Conservation (phyloP, 2,113 vertebrate genomes). For the Kryptolebias marmoratus region DNA sequence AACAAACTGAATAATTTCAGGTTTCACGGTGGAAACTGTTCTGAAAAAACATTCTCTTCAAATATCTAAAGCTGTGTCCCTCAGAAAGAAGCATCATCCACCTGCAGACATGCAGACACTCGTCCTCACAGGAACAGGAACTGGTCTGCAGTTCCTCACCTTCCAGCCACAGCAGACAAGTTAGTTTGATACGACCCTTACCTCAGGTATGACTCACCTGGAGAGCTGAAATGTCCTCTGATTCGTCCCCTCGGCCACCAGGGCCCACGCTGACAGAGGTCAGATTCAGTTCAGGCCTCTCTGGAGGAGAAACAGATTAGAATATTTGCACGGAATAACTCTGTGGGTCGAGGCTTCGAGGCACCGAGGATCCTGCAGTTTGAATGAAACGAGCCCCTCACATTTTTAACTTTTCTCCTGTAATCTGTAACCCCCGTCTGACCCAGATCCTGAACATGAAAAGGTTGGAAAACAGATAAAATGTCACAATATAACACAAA, state of each 20-base stretch:
- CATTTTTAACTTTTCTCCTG: conserved; percentile 18
- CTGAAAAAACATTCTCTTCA: no score
- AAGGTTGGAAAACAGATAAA: conserved; percentile 33
- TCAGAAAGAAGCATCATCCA: no score
- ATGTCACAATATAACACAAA: conserved; percentile 42
- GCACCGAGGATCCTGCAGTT: no score
- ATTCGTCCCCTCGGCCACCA: conserved; percentile 47
- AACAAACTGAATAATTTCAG: no score
- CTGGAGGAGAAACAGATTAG: conserved; percentile 32
- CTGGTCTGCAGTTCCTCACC: conserved; percentile 54
- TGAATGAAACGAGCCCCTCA: conserved; percentile 1
- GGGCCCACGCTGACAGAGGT: conserved; percentile 46
- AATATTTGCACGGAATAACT: conserved; percentile 25
- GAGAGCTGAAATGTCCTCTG: conserved; percentile 45
- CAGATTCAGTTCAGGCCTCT: conserved; percentile 40
- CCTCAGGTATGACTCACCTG: conserved; percentile 61
- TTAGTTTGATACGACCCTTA: conserved; percentile 72
- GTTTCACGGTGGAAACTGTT: no score
- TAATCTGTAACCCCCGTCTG: conserved; percentile 52
- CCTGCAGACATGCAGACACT: no score
- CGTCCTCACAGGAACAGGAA: no score
- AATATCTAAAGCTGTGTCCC: no score
- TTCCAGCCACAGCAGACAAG: conserved; percentile 67
- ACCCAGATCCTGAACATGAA: conserved; percentile 51
- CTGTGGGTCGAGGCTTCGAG: not conserved